phyloP scores from a whole-genome alignment of 2,888 invertebrate species.

The Calameuta idolon region DNA sequence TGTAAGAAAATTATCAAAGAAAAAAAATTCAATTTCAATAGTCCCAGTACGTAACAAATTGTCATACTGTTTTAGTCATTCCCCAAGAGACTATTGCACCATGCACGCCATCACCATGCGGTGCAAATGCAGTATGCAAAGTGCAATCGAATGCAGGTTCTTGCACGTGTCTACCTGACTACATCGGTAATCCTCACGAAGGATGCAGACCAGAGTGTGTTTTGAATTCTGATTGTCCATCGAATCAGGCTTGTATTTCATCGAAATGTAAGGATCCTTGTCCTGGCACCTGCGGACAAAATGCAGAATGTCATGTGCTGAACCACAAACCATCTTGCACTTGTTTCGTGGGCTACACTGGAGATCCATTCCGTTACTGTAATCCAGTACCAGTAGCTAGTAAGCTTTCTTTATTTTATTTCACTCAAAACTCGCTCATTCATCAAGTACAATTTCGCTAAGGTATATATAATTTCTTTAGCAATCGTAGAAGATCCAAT shows the following conservation, averaged over 20 bases:
- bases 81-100: constrained; percentile 67
- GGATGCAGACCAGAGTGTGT: constrained; percentile 85
- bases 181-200: constrained; percentile 78
- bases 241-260: constrained; percentile 79
- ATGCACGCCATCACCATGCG: constrained; percentile 80
- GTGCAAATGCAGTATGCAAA: constrained; percentile 80
- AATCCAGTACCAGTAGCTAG: constrained; percentile 47
- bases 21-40: no score
- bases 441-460: neutral
- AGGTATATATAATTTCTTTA: neutral
- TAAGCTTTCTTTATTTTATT: constrained; percentile 6
- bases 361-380: constrained; percentile 72
- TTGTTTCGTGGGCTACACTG: constrained; percentile 62
- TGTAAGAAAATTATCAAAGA: constrained; percentile 6
- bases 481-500: constrained; percentile 63
- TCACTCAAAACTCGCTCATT: neutral
- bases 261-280: constrained; percentile 85
- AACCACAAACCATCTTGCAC: constrained; percentile 68
- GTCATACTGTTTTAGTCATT: no score
- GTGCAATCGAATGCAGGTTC: constrained; percentile 77
- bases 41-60: no score
- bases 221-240: constrained; percentile 80
- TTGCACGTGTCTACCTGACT: constrained; percentile 80
- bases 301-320: constrained; percentile 67
- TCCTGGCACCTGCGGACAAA: constrained; percentile 76